These are phyloP conservation scores for Datnioides undecimradiatus DNA, from an alignment of 2,113 vertebrate genomes.

Conservation along the genomic window DNA sequence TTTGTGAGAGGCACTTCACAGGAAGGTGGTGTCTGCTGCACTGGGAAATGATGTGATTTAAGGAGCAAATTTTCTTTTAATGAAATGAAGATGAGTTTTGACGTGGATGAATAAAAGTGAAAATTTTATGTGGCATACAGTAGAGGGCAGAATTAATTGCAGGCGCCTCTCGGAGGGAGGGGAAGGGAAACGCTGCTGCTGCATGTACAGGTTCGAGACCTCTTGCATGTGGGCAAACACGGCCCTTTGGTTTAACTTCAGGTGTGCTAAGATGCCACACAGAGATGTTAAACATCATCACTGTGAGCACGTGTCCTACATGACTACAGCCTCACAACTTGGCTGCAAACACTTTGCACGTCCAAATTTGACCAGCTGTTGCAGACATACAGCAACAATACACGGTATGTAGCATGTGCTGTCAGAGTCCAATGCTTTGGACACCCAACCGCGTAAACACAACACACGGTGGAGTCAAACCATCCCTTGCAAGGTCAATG, in stretches of 20 bases:
- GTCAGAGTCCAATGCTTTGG: too few relatives aligned
- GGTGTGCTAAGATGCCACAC: not conserved
- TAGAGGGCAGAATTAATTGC: slow-evolving; percentile 59
- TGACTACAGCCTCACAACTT: too few relatives aligned
- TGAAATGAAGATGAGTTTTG: slow-evolving; percentile 67
- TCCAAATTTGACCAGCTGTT: too few relatives aligned
- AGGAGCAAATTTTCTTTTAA: slow-evolving; percentile 67
- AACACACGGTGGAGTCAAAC: too few relatives aligned
- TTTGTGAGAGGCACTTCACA: slow-evolving; percentile 48
- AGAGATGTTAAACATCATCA: too few relatives aligned
- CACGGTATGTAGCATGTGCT: too few relatives aligned
- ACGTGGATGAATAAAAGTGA: slow-evolving; percentile 66
- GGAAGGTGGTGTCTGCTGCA: slow-evolving; percentile 39
- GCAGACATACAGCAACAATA: too few relatives aligned
- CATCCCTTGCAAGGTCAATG: not conserved
- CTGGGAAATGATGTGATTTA: slow-evolving; percentile 65
- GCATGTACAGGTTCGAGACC: not conserved
- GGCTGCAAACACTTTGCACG: too few relatives aligned
- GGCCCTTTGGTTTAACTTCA: not conserved
- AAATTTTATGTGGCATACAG: slow-evolving; percentile 52
- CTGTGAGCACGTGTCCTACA: too few relatives aligned
- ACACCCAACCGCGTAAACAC: too few relatives aligned
- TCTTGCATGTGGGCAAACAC: not conserved
- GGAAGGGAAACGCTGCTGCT: not conserved
- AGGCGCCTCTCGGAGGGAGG: not conserved